These are phyloP conservation scores for Drosophila melanosoma DNA, from an alignment of 2,888 invertebrate species.

Conservation along the genomic window DNA sequence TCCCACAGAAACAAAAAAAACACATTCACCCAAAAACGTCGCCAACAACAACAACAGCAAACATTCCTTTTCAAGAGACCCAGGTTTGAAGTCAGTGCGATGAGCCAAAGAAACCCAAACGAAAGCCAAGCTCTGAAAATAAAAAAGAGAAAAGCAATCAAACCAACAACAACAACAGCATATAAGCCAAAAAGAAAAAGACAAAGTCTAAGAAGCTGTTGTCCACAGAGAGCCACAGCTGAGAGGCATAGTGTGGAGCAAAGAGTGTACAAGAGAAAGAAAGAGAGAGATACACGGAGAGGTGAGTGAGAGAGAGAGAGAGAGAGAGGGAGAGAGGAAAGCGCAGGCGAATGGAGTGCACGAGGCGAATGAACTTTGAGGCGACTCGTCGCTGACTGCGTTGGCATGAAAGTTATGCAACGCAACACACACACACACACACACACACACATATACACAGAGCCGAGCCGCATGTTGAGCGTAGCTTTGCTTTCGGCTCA, in stretches of 20 bases:
- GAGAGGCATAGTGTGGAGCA: conserved; percentile 26
- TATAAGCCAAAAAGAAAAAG: conserved; percentile 38
- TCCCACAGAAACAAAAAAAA: conserved; percentile 37
- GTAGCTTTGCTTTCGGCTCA: conserved; percentile 65
- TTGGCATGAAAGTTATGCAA: conserved; percentile 83
- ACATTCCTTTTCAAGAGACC: conserved; percentile 68
- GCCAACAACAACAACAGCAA: conserved; percentile 41
- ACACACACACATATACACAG: conserved; percentile 27
- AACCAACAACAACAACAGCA: conserved; percentile 29
- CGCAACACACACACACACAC: conserved; percentile 55
- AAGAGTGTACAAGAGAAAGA: conserved; percentile 19
- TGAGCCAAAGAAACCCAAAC: conserved; percentile 49
- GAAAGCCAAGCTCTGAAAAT: conserved; percentile 70
- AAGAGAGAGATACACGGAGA: conserved; percentile 13
- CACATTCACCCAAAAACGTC: conserved; percentile 64
- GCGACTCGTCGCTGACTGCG: conserved; percentile 66
- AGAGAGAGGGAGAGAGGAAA: conserved; percentile 20
- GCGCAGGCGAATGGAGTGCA: conserved; percentile 80
- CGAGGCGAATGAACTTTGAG: conserved; percentile 84
- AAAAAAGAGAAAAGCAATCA: conserved; percentile 64
- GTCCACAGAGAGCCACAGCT: conserved; percentile 54
- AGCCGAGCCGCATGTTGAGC: conserved; percentile 57
- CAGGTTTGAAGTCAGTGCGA: conserved; percentile 29
- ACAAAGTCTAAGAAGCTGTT: conserved; percentile 49
- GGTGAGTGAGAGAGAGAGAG: conserved; percentile 3